Evolutionary conservation across 1,140 invertebrate genomes (phyloP).

Genomic region (Trialeurodes vaporariorum): DNA sequence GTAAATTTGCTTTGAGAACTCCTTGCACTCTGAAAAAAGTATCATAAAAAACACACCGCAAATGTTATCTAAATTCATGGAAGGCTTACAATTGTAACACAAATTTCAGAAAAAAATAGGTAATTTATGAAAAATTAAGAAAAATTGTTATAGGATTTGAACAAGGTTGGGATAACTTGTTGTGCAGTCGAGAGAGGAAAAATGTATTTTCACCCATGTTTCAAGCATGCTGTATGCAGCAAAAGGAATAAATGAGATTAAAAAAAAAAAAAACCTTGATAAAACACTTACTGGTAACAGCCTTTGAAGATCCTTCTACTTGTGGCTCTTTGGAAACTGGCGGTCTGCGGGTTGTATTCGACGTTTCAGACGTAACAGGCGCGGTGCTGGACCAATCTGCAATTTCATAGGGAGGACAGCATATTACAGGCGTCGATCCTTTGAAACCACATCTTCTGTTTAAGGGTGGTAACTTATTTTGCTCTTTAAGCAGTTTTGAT

Average conservation of each 20-base stretch:
- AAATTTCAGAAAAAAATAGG: no score
- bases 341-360: neutral
- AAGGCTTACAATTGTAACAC: no score
- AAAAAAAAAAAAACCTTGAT: no score
- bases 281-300: neutral
- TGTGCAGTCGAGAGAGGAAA: no score
- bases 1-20: slow-evolving; percentile 31
- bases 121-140: no score
- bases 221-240: no score
- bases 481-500: neutral
- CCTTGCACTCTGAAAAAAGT: slow-evolving; percentile 36
- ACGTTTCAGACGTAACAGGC: neutral
- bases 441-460: neutral
- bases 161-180: no score
- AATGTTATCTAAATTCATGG: no score
- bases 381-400: neutral
- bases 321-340: neutral
- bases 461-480: neutral
- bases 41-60: no score
- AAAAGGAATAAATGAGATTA: no score
- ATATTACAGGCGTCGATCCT: neutral
- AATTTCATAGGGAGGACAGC: neutral
- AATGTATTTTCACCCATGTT: no score
- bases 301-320: neutral
- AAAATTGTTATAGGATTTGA: no score